Evolutionary conservation across 2,888 invertebrate genomes (phyloP), one percentile per base, ranked within the genome.

Genomic region (Drosophila melanocephala): DNA sequence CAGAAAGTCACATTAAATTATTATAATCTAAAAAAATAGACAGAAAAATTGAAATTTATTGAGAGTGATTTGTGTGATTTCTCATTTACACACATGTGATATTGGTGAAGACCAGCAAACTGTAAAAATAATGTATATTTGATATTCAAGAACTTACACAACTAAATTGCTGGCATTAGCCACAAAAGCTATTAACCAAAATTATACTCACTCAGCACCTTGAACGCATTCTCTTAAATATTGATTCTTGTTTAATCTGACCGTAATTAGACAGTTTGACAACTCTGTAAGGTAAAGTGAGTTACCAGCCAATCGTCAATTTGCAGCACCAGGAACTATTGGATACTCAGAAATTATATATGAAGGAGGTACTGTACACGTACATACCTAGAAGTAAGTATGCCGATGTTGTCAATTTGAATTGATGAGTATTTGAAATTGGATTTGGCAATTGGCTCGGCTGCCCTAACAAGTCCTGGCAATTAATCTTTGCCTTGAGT

Each of bases 391-490:
- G 26, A 28, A 37, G 10, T 28, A n/a, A 6, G 37, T 28, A 39
- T 39, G 52, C 30, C 39, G 30, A 53, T 65, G 66, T 28, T 33
- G 53, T 47, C 58, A 32, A 32, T 51, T 65, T 35, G 77, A 51
- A 76, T 77, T 81, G 77, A 76, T 58, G 53, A 55, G 61, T 69
- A 70, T 77, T 81, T 71, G 62, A 55, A 59, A 77, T 66, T 76
- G 64, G 58, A 62, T 58, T 64, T 39, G 33, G 26, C 50, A 47
- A 33, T 67, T 52, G 51, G 59, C 19, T 56, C 26, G 75, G 52
- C 30, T 35, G 22, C n/a, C 5, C 50, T 47, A 22, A 16, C 56
- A 63, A 44, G 50, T 65, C 16, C 60, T 42, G 61, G 58, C 58
- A 77, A 78, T 78, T 78, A 78, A 78, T 78, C 82, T 77, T 61